A percentile compares a stretch with the other conserved stretches of the same genome.
phyloP scores from a whole-genome alignment of 2,888 invertebrate genomes.

The Itoplectis maculator region DNA sequence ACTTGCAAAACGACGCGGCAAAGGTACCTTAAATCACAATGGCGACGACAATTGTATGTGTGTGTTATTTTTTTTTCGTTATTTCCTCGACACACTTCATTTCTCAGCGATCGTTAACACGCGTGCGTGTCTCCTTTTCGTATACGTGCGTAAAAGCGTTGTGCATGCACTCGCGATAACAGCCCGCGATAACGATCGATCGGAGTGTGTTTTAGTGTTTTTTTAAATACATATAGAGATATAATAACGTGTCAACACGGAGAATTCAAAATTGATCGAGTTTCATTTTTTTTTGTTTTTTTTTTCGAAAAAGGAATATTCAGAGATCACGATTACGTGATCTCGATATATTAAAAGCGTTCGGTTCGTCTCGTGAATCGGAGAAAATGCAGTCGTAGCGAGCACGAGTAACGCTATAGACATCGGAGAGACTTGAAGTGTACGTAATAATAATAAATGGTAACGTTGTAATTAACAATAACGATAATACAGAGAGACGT shows the following conservation, averaged over 20 bases:
- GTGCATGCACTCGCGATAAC: slow-evolving; percentile 58
- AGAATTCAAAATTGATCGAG: slow-evolving; percentile 52
- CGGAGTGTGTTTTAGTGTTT: slow-evolving; percentile 7
- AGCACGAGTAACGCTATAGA: slow-evolving; percentile 34
- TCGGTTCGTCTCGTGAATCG: slow-evolving; percentile 39
- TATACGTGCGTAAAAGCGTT: slow-evolving; percentile 59
- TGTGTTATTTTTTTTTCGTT: slow-evolving; percentile 69
- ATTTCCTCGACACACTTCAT: slow-evolving; percentile 68
- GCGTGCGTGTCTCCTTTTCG: slow-evolving; percentile 55
- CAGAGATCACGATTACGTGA: slow-evolving; percentile 22
- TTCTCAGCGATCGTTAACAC: slow-evolving; percentile 72
- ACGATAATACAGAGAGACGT: slow-evolving; percentile 25
- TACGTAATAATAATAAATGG: slow-evolving; percentile 17
- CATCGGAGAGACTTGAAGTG: slow-evolving; percentile 36
- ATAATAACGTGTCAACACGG: slow-evolving; percentile 51
- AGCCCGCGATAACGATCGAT: slow-evolving; percentile 59
- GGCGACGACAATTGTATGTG: slow-evolving; percentile 77
- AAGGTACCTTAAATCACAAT: slow-evolving; percentile 79
- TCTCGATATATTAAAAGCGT: slow-evolving; percentile 21
- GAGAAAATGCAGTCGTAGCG: slow-evolving; percentile 48
- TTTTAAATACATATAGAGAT: slow-evolving; percentile 42
- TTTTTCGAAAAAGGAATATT: slow-evolving; percentile 34
- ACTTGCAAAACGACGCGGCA: slow-evolving; percentile 58
- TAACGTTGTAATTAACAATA: neutral
- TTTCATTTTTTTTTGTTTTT: no score